Evolutionary conservation across 1,140 invertebrate species (phyloP).

Genomic region (Halyomorpha halys): DNA sequence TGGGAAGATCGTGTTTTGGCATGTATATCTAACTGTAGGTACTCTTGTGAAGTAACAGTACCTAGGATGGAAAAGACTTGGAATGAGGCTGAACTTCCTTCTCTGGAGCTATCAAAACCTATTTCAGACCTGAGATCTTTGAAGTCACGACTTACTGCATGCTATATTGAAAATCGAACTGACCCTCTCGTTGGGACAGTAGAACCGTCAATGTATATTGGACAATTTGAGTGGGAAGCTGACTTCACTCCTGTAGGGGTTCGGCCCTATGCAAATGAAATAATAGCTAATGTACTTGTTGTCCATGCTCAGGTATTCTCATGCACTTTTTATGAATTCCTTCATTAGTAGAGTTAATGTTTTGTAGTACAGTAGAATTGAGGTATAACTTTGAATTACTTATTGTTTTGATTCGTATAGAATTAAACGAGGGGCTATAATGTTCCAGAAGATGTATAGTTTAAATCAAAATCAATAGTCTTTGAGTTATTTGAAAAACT

Average conservation of each 20-base stretch:
- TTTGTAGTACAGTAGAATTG: no score
- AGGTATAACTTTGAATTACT: no score
- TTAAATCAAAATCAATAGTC: no score
- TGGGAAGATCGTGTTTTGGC: slow-evolving; percentile 75
- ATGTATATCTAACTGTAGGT: slow-evolving; percentile 80
- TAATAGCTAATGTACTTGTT: slow-evolving; percentile 79
- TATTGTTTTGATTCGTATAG: no score
- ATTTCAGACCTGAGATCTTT: slow-evolving; percentile 49
- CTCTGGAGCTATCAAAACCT: slow-evolving; percentile 50
- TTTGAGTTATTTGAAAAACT: no score
- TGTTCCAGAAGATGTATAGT: no score
- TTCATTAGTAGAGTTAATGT: no score
- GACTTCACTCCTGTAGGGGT: slow-evolving; percentile 63
- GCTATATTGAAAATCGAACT: slow-evolving; percentile 83
- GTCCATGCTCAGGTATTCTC: slow-evolving; percentile 77
- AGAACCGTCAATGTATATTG: slow-evolving; percentile 89
- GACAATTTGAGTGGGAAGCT: slow-evolving; percentile 74
- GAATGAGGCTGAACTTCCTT: slow-evolving; percentile 60
- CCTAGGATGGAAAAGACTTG: slow-evolving; percentile 36
- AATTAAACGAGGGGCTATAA: no score
- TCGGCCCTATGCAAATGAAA: slow-evolving; percentile 84
- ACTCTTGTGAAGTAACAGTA: slow-evolving; percentile 61
- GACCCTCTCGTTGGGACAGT: slow-evolving; percentile 88
- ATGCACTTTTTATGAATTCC: no score
- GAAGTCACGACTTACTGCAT: slow-evolving; percentile 60